Evolutionary conservation across 2,797 vertebrate species (phyloP).

Genomic region (Gila robusta): DNA sequence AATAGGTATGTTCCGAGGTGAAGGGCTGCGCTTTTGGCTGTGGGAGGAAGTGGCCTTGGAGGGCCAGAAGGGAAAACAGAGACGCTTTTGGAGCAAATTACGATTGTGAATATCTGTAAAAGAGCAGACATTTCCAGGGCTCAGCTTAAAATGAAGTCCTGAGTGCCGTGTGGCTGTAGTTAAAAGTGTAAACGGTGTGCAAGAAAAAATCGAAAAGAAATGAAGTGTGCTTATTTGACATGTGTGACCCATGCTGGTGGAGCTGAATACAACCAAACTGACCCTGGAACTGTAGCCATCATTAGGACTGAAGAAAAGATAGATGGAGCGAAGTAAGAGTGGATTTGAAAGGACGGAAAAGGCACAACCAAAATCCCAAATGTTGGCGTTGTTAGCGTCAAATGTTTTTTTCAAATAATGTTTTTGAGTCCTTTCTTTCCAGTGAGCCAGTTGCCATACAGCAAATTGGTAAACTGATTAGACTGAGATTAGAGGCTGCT

Average conservation of each 20-base stretch:
- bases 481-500: conserved; percentile 72
- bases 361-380: conserved; percentile 75
- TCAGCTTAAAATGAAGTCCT: conserved; percentile 39
- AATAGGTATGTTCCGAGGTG: not conserved
- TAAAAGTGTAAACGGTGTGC: conserved; percentile 53
- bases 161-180: conserved; percentile 33
- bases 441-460: conserved; percentile 69
- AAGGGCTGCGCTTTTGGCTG: conserved; percentile 11
- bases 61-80: conserved; percentile 6
- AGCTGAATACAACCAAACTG: conserved; percentile 72
- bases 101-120: conserved; percentile 45
- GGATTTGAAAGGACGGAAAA: conserved; percentile 45
- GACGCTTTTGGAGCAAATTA: conserved; percentile 42
- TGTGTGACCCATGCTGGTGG: conserved; percentile 71
- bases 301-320: conserved; percentile 70
- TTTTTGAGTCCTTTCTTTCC: conserved; percentile 63
- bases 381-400: conserved; percentile 63
- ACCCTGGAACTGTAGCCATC: conserved; percentile 78
- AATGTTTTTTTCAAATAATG: conserved; percentile 60
- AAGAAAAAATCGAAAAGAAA: conserved; percentile 66
- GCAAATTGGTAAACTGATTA: conserved; percentile 76
- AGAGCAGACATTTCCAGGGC: conserved; percentile 39
- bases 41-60: conserved; percentile 3
- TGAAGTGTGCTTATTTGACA: conserved; percentile 81
- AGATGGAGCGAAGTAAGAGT: conserved; percentile 13